Conservation (phyloP, 2,797 vertebrate species). For the Prionace glauca region DNA sequence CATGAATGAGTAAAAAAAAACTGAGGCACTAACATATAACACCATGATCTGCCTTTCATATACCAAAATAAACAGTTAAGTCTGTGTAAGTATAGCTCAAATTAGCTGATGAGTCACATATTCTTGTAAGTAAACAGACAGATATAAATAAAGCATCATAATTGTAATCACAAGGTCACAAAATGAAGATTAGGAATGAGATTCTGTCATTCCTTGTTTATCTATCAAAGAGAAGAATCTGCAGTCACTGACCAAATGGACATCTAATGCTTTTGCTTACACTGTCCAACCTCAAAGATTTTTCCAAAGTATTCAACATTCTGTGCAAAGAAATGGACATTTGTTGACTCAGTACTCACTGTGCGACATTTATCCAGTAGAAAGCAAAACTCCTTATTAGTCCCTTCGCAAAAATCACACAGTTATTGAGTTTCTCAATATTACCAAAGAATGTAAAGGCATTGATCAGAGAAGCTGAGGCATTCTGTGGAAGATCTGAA, state of each 20-base stretch:
- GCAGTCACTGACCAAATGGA: background rate
- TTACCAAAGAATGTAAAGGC: background rate
- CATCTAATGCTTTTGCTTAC: background rate
- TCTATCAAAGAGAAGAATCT: background rate
- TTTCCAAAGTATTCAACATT: background rate
- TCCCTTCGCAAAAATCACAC: background rate
- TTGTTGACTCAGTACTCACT: background rate
- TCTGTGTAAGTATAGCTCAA: background rate
- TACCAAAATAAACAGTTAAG: background rate
- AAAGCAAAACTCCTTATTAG: background rate
- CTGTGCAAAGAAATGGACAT: background rate
- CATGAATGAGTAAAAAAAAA: background rate
- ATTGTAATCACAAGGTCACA: constrained; percentile 13
- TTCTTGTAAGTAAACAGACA: background rate
- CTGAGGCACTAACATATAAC: background rate
- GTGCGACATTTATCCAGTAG: background rate
- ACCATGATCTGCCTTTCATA: background rate
- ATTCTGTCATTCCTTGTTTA: background rate
- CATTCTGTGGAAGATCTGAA: background rate
- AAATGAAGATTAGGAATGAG: background rate
- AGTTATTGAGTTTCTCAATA: background rate
- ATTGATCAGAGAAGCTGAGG: background rate
- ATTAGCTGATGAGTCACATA: constrained; percentile 23
- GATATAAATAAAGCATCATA: constrained; percentile 25
- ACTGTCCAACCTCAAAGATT: background rate